Evolutionary conservation across 2,113 vertebrate species (phyloP).

Genomic region (Anoplopoma fimbria): DNA sequence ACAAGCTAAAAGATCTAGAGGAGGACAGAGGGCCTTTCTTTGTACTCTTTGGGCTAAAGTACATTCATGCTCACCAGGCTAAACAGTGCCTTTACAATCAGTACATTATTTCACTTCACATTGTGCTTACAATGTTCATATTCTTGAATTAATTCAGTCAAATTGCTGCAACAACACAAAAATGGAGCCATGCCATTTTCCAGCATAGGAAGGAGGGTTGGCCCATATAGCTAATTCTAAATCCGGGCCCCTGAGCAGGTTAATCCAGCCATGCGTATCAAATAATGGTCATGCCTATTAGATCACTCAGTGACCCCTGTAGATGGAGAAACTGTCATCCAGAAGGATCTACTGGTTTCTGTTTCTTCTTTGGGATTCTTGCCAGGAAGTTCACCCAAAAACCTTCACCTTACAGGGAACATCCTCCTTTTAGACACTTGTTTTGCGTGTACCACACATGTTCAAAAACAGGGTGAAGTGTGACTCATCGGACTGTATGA

Average conservation of each 20-base stretch:
- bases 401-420: not conserved
- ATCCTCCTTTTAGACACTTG: slow-evolving; percentile 5
- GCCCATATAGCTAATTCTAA: not conserved
- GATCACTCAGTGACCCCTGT: not conserved
- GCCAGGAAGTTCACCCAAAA: slow-evolving; percentile 8
- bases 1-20: slow-evolving; percentile 30
- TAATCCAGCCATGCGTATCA: not conserved
- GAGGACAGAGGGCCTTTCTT: slow-evolving; percentile 72
- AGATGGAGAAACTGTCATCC: not conserved
- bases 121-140: not conserved
- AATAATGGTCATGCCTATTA: not conserved
- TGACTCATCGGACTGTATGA: slow-evolving; percentile 42
- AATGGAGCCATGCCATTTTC: not conserved
- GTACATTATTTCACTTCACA: not conserved
- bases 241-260: not conserved
- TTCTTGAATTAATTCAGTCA: not conserved
- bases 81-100: not conserved
- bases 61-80: slow-evolving; percentile 6
- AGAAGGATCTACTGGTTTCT: not conserved
- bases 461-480: slow-evolving; percentile 31
- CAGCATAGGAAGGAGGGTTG: not conserved
- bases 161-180: not conserved
- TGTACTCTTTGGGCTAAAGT: slow-evolving; percentile 16
- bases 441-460: slow-evolving; percentile 9
- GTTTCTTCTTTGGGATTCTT: not conserved